A percentile compares a stretch with the other conserved stretches of the same genome.
phyloP scores from a whole-genome alignment of 2,888 invertebrate genomes.

The Papilio protenor region DNA sequence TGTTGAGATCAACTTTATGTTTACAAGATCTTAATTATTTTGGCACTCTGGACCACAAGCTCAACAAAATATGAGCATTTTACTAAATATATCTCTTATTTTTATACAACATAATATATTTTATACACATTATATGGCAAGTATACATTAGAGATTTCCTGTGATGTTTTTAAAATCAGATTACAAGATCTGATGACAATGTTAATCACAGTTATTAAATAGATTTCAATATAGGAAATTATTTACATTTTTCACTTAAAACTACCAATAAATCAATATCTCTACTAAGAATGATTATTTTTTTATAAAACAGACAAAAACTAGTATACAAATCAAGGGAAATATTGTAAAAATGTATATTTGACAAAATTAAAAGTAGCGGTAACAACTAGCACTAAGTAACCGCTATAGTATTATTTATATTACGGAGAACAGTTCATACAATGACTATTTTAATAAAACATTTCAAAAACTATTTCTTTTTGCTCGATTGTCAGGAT shows the following conservation, averaged over 20 bases:
- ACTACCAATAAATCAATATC: background rate
- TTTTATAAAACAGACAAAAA: background rate
- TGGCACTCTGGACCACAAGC: slow-evolving; percentile 81
- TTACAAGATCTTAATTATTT: slow-evolving; percentile 79
- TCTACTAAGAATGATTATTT: background rate
- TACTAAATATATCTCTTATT: slow-evolving; percentile 43
- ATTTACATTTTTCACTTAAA: slow-evolving; percentile 22
- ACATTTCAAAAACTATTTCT: too few relatives aligned
- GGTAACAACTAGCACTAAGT: slow-evolving; percentile 5
- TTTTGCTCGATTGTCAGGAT: background rate
- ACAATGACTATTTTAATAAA: background rate
- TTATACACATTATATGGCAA: slow-evolving; percentile 53
- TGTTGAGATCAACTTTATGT: slow-evolving; percentile 81
- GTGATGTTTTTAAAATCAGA: slow-evolving; percentile 12
- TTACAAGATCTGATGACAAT: background rate
- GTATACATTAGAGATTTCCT: slow-evolving; percentile 30
- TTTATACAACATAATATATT: slow-evolving; percentile 55
- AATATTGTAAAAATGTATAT: background rate
- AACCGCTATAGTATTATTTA: background rate
- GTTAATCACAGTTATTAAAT: slow-evolving; percentile 38
- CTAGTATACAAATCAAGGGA: background rate
- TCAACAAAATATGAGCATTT: slow-evolving; percentile 49
- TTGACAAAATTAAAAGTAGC: background rate
- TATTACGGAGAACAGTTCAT: background rate
- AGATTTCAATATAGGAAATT: slow-evolving; percentile 22